Evolutionary conservation across 1,140 invertebrate genomes (phyloP).

Genomic region (Musca vetustissima): DNA sequence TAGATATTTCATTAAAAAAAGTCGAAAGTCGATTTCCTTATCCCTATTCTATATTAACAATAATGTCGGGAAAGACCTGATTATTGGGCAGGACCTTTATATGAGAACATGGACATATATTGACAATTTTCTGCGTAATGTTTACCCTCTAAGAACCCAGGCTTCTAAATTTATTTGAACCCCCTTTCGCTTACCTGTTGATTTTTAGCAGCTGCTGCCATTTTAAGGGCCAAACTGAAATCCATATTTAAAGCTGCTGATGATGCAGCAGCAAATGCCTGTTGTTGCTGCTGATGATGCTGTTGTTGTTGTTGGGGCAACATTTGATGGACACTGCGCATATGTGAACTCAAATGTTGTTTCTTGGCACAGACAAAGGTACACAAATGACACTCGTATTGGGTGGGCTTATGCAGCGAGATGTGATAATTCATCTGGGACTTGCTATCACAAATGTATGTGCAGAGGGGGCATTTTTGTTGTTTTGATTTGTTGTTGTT

Average conservation of each 20-base stretch:
- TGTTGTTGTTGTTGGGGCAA: conserved; percentile 33
- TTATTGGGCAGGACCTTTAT: too few species aligned
- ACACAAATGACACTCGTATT: conserved; percentile 78
- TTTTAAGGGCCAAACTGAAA: conserved; percentile 26
- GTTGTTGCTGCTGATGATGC: conserved; percentile 35
- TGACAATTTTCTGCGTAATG: too few species aligned
- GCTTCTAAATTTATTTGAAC: too few species aligned
- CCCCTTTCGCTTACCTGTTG: conserved; percentile 29
- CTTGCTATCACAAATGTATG: conserved; percentile 80
- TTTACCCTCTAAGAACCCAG: too few species aligned
- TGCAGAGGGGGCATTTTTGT: conserved; percentile 73
- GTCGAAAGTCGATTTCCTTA: too few species aligned
- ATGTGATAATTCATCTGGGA: conserved; percentile 83
- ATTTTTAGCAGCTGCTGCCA: conserved; percentile 25
- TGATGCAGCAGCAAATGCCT: conserved; percentile 54
- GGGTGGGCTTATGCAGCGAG: conserved; percentile 76
- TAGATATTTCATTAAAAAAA: too few species aligned
- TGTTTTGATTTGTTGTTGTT: conserved; percentile 51
- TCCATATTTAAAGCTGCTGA: conserved; percentile 29
- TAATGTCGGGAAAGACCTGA: too few species aligned
- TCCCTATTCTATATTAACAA: too few species aligned
- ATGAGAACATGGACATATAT: too few species aligned
- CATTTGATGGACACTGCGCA: conserved; percentile 58
- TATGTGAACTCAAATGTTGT: conserved; percentile 76
- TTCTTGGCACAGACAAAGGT: conserved; percentile 80